Evolutionary conservation across 2,113 vertebrate genomes (phyloP), one percentile per base, ranked within the genome.

Genomic region (Fukomys damarensis): DNA sequence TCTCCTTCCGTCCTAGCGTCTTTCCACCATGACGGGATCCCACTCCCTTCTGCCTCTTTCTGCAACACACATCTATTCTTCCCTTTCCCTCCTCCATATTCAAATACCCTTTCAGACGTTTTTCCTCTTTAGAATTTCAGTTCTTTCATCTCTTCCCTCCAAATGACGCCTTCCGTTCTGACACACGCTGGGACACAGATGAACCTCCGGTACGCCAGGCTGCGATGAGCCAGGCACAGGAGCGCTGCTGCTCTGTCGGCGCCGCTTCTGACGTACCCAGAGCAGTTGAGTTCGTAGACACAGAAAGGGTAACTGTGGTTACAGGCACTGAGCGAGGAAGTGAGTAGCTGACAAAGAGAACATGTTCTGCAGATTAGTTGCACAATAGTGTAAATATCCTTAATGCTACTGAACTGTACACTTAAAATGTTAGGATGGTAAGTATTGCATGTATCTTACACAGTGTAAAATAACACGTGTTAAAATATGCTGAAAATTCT

Each of bases 111-210:
- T 80, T 96, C 20, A 54, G 0, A 46, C 14, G 54, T 82, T 81
- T 43, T 49, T 92, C 32, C 54, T 92, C 30, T 86, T 79, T 24
- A 82, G 28, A 94, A 88, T 88, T 79, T 93, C 88, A 61, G 72
- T 24, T 86, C 35, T 92, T 56, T 77, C 83, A 46, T 92, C 46
- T 79, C 52, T n/a, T 66, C 58, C 59, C 65, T 86, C 85, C 68
- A 70, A 88, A 74, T 58, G 68, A 14, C 52, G 66, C 52, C 10
- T 92, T 86, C 61, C 19, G 84, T 93, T 88, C 61, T 79, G 52
- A 89, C 41, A 66, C 17, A 72, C 52, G 66, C 46, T 80, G 65
- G n/a, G 54, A 76, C 16, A 17, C 56, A n/a, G 66, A 32, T 82
- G 38, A 58, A 72, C 22, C 41, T 72, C 19, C 58, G 86, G 17